These are phyloP conservation scores for Okamejei kenojei DNA, from an alignment of 2,797 vertebrate species.

Conservation along the genomic window DNA sequence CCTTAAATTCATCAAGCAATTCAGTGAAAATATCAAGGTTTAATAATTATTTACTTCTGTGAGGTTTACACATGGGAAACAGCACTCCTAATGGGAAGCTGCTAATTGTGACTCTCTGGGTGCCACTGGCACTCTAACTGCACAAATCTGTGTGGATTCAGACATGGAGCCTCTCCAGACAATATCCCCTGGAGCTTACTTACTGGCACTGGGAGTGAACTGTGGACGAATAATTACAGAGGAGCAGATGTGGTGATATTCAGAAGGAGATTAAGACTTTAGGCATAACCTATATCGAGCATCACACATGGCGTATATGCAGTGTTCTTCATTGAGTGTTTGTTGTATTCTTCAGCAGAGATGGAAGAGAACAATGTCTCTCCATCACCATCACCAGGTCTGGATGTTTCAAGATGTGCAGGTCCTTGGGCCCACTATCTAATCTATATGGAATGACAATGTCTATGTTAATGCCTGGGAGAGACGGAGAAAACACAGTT, in stretches of 20 bases:
- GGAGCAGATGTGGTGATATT: background rate
- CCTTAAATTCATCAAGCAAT: too few species aligned
- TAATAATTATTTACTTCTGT: background rate
- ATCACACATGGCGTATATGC: too few species aligned
- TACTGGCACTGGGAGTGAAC: background rate
- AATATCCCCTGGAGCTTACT: background rate
- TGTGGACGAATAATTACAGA: background rate
- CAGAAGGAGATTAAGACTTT: too few species aligned
- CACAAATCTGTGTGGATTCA: background rate
- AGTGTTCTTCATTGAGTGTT: too few species aligned
- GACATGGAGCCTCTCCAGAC: too few species aligned
- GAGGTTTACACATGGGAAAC: background rate
- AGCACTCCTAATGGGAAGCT: background rate
- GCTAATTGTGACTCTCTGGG: background rate
- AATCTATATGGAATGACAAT: background rate
- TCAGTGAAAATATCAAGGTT: background rate
- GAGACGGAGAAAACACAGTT: background rate
- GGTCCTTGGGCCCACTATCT: background rate
- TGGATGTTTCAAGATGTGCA: background rate
- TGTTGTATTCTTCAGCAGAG: background rate
- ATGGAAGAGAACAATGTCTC: background rate
- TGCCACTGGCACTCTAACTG: background rate
- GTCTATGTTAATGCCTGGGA: background rate
- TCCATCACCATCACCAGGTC: background rate
- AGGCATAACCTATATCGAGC: too few species aligned